Evolutionary conservation across 2,888 invertebrate species (phyloP).

Genomic region (Bhutanitis thaidina): DNA sequence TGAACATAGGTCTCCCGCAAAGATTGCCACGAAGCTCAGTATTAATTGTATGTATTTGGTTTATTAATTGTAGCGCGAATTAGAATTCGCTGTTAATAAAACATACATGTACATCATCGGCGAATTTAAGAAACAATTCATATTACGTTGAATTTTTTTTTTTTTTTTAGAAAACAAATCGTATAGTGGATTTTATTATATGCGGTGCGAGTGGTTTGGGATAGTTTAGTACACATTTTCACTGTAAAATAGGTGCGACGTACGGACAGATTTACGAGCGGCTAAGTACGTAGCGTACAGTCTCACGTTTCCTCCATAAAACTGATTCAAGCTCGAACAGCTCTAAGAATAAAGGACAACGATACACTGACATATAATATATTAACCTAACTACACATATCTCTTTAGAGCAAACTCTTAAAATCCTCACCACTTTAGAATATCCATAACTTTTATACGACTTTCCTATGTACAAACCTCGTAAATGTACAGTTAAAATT

Average conservation of each 20-base stretch:
- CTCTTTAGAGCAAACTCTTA: constrained; percentile 15
- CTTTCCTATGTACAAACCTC: constrained; percentile 3
- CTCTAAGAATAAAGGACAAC: constrained; percentile 36
- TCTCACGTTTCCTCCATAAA: constrained; percentile 69
- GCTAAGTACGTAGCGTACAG: constrained; percentile 45
- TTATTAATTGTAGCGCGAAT: too few species aligned
- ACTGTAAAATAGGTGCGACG: constrained; percentile 33
- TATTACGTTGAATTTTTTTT: too few species aligned
- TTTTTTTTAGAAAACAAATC: too few species aligned
- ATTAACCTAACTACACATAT: constrained; percentile 21
- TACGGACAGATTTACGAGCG: constrained; percentile 52
- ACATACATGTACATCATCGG: too few species aligned
- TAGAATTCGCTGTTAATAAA: too few species aligned
- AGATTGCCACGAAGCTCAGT: too few species aligned
- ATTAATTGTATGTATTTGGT: too few species aligned
- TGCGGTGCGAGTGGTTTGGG: constrained; percentile 13
- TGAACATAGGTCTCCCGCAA: too few species aligned
- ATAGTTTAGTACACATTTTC: constrained; percentile 20
- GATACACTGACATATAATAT: constrained; percentile 35
- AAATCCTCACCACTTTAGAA: constrained; percentile 14
- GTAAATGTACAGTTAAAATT: constrained; percentile 8
- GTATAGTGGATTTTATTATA: neutral
- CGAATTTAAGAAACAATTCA: too few species aligned
- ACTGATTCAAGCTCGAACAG: constrained; percentile 53
- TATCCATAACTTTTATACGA: constrained; percentile 15